Evolutionary conservation across 2,113 vertebrate species (phyloP).

Genomic region (Muntiacus muntjak): DNA sequence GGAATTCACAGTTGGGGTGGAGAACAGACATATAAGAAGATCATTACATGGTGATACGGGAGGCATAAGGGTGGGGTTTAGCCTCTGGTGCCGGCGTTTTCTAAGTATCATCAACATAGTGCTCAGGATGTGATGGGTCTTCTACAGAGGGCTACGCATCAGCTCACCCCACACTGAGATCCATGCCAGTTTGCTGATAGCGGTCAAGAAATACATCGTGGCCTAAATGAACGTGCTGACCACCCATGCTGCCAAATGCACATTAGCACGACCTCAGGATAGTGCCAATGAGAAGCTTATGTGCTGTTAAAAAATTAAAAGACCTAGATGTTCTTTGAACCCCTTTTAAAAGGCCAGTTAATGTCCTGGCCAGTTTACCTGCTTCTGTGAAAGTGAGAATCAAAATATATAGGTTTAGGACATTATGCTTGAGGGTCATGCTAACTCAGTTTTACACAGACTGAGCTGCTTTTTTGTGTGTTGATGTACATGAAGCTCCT

Average conservation of each 20-base stretch:
- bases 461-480: background rate
- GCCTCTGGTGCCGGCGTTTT: background rate
- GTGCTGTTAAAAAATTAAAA: slow-evolving; percentile 45
- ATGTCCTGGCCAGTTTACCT: background rate
- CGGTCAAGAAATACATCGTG: background rate
- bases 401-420: background rate
- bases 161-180: background rate
- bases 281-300: background rate
- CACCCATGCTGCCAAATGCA: background rate
- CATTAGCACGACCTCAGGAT: background rate
- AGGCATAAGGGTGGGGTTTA: background rate
- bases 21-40: background rate
- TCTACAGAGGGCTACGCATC: background rate
- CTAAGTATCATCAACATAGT: background rate
- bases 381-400: background rate
- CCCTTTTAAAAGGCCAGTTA: background rate
- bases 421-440: background rate
- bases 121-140: background rate
- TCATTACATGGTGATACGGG: background rate
- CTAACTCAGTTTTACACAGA: background rate
- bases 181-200: background rate
- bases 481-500: background rate
- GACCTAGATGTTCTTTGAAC: background rate
- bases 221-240: background rate
- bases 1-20: background rate